Conservation (phyloP, 2,888 invertebrate genomes). For the Dysmachus trigonus region DNA sequence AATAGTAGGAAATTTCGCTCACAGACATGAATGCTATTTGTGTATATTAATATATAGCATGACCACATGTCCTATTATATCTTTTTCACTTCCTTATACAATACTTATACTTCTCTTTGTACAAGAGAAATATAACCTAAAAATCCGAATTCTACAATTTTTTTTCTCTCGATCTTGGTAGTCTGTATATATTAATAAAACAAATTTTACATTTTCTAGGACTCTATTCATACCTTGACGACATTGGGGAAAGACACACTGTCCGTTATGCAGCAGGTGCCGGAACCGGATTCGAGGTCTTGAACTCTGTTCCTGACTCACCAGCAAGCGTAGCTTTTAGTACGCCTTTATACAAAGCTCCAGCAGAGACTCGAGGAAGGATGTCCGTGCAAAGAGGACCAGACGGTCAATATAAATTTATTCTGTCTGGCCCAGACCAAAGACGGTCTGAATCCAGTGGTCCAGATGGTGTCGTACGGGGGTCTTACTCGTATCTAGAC, state of each 20-base stretch:
- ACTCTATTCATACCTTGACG: slow-evolving; percentile 77
- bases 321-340: slow-evolving; percentile 72
- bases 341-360: slow-evolving; percentile 71
- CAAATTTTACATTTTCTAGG: slow-evolving; percentile 62
- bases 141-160: no score
- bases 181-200: background rate
- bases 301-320: slow-evolving; percentile 73
- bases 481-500: slow-evolving; percentile 80
- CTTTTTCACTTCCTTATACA: no score
- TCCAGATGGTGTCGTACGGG: slow-evolving; percentile 75
- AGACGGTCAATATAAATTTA: slow-evolving; percentile 79
- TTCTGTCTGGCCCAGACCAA: slow-evolving; percentile 80
- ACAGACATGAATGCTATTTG: no score
- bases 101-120: no score
- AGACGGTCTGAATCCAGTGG: slow-evolving; percentile 78
- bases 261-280: slow-evolving; percentile 81
- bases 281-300: slow-evolving; percentile 79
- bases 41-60: no score
- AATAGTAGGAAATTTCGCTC: no score
- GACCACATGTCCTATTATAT: no score
- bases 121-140: no score
- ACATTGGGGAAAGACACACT: slow-evolving; percentile 78
- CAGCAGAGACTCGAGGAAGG: slow-evolving; percentile 73
- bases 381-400: slow-evolving; percentile 77
- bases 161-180: no score